Evolutionary conservation across 2,888 invertebrate genomes (phyloP), one percentile per base, ranked within the genome.

Genomic region (Strigamia crassipes): DNA sequence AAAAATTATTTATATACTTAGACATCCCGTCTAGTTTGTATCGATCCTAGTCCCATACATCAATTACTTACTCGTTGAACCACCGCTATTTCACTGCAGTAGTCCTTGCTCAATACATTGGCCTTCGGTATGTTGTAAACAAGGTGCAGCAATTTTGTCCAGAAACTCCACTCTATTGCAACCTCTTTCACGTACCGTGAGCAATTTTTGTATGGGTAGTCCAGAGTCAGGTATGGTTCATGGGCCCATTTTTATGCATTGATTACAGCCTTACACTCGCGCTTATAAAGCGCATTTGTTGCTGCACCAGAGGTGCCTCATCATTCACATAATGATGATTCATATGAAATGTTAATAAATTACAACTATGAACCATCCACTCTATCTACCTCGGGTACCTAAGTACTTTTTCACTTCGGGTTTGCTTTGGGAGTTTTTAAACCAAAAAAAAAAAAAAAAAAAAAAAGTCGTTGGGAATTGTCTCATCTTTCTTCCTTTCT

Each of bases 401-500:
- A 27, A 31, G 73, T 12, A 73, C 15, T 73, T 73, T 73, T 73
- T 73, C 73, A 73, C 73, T 66, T 31, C 73, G 31, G 31, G 15
- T 73, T 73, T 27, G 23, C 73, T 31, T 13, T 10, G 73, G 73
- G 73, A 73, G 31, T 73, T 73, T 23, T 13, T 73, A 31, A n/a
- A n/a, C n/a, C n/a, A n/a, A n/a, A n/a, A n/a, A n/a, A n/a, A n/a
- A n/a, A 31, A 2, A 73, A 27, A 27, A 73, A 31, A 73, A 56
- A 73, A 15, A n/a, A 27, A 27, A 27, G 27, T 27, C 31, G 73
- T 31, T 73, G 31, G 73, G 31, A 73, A 73, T 73, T 73, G 73
- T 73, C 73, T 73, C 73, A 73, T 73, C 73, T 73, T 73, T 73
- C 73, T 73, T 73, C 31, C 73, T 73, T 73, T 73, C 73, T 73